These are phyloP conservation scores for Callopanchax toddi DNA, from an alignment of 2,113 vertebrate species.

Conservation along the genomic window DNA sequence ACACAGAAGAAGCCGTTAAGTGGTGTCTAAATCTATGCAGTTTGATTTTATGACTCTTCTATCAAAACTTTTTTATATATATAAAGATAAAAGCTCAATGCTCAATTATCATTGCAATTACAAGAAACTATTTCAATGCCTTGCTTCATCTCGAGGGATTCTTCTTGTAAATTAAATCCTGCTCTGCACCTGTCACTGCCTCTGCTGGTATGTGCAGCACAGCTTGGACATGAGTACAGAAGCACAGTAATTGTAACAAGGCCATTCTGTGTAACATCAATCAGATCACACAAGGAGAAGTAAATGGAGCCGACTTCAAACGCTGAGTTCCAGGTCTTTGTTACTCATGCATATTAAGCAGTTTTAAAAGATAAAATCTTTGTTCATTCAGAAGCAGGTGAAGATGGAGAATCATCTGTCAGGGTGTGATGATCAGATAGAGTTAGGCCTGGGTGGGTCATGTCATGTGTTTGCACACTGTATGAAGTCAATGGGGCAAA, in stretches of 20 bases:
- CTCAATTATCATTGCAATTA: not conserved
- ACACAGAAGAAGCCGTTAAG: conserved; percentile 49
- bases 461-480: too few relatives aligned
- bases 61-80: not conserved
- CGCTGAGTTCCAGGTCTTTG: conserved; percentile 4
- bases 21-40: conserved; percentile 17
- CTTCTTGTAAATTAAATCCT: conserved; percentile 32
- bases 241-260: conserved; percentile 54
- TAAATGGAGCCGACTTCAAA: conserved; percentile 35
- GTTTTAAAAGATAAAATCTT: not conserved
- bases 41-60: conserved; percentile 8
- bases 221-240: conserved; percentile 15
- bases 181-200: conserved; percentile 28
- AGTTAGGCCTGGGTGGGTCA: too few relatives aligned
- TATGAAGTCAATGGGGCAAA: too few relatives aligned
- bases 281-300: conserved; percentile 34
- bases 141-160: conserved; percentile 29
- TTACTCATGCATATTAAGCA: conserved; percentile 19
- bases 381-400: not conserved
- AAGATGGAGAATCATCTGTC: too few relatives aligned
- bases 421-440: too few relatives aligned
- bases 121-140: conserved; percentile 18
- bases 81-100: not conserved
- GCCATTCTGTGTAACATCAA: conserved; percentile 44
- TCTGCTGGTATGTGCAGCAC: not conserved